Evolutionary conservation across 2,113 vertebrate genomes (phyloP), one percentile per base, ranked within the genome.

Genomic region (Aspiorhynchus laticeps): DNA sequence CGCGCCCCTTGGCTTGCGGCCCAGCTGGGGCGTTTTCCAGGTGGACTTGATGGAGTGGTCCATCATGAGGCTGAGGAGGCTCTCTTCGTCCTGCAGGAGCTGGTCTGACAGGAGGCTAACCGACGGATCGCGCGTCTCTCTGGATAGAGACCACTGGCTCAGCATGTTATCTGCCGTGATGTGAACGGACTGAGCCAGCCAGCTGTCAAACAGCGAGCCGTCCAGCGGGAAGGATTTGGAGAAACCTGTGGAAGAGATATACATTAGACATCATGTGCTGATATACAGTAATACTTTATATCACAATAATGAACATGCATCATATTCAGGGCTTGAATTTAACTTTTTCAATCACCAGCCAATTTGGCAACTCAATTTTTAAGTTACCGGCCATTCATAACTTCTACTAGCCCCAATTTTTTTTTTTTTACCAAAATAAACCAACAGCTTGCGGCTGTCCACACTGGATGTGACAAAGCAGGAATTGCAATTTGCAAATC

Each of bases 141-240:
- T 95, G 86, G 95, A 97, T 74, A 99, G 94, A 11, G 97, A 95
- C 98, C 98, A 99, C 91, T 97, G 96, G 24, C 96, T 97, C 94
- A 97, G 96, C 97, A 98, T 96, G 94, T 98, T 97, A 73, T 99
- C 98, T 0, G 98, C 95, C 0, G 97, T 97, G 93, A 98, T 99
- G 94, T 99, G 97, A 77, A 99, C 97, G 0, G 98, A 97, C 91
- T 98, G 97, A 0, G 98, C 97, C 88, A 98, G 92, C 98, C 98
- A 99, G 94, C 97, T 98, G 93, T 98, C 97, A 89, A 99, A 98
- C 94, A 98, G 95, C 24, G 97, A 96, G 92, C 96, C 97, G 0
- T 97, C 97, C 86, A 99, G 94, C 33, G 98, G 98, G 93, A 98
- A 97, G 56, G 97, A 96, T 86, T 96, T 97, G 46, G 97, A 95